These are phyloP conservation scores for Anguilla obscura DNA, from an alignment of 2,797 vertebrate genomes.

Conservation along the genomic window DNA sequence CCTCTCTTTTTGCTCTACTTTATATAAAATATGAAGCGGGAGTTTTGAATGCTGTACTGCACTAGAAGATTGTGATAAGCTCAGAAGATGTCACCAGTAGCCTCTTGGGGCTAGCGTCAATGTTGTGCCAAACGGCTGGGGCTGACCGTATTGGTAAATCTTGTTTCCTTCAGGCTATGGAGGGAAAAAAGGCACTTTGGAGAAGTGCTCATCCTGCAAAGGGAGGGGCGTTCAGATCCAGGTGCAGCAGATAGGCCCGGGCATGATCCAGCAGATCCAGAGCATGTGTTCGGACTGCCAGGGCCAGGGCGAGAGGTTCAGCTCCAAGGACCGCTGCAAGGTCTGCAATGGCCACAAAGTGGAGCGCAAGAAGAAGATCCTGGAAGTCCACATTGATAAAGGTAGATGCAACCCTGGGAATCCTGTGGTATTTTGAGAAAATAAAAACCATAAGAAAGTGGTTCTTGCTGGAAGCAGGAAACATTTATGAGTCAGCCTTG, in stretches of 20 bases:
- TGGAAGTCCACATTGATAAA: slow-evolving; percentile 97
- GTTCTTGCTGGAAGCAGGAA: not conserved
- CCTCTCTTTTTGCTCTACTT: not conserved
- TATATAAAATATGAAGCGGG: not conserved
- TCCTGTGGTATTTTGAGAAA: not conserved
- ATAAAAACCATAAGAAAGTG: not conserved
- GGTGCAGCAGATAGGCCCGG: slow-evolving; percentile 92
- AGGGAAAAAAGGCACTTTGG: slow-evolving; percentile 88
- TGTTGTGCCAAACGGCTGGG: not conserved
- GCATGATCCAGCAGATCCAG: slow-evolving; percentile 97
- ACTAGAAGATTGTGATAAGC: not conserved
- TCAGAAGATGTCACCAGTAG: not conserved
- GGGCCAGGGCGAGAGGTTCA: slow-evolving; percentile 91
- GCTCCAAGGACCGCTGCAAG: slow-evolving; percentile 88
- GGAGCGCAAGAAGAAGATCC: slow-evolving; percentile 89
- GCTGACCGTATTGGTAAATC: not conserved
- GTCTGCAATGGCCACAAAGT: slow-evolving; percentile 90
- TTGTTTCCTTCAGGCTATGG: slow-evolving; percentile 76
- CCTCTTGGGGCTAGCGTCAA: not conserved
- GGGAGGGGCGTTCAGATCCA: slow-evolving; percentile 87
- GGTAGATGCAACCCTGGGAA: slow-evolving; percentile 60
- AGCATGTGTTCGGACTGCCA: slow-evolving; percentile 91
- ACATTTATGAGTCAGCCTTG: not conserved
- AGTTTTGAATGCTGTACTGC: not conserved
- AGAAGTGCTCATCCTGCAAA: slow-evolving; percentile 91